Evolutionary conservation across 2,113 vertebrate genomes (phyloP).

Genomic region (Pseudonaja textilis): DNA sequence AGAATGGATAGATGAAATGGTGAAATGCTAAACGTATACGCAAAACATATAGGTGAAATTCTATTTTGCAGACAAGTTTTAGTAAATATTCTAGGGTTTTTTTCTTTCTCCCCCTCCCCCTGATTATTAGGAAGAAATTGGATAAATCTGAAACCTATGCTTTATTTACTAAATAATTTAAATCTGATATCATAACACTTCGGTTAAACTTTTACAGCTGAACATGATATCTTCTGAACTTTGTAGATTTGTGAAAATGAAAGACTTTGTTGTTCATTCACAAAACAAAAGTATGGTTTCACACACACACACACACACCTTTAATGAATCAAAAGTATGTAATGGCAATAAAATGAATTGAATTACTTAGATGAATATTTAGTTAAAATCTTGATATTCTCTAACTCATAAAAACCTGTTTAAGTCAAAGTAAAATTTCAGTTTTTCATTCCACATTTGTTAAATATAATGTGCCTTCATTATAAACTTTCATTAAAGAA

Average conservation of each 20-base stretch:
- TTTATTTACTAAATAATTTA: background rate
- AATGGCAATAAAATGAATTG: background rate
- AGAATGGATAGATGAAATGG: background rate
- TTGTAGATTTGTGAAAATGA: background rate
- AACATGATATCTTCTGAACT: background rate
- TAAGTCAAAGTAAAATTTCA: background rate
- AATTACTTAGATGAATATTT: background rate
- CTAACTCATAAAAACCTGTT: background rate
- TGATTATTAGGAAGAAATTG: background rate
- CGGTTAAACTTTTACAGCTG: background rate
- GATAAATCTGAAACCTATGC: background rate
- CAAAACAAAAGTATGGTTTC: background rate
- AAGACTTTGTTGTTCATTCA: background rate
- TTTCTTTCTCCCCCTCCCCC: accelerated
- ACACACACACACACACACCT: background rate
- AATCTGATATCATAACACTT: background rate
- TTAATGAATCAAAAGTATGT: background rate
- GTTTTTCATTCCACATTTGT: background rate
- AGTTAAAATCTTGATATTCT: background rate
- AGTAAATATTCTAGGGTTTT: background rate
- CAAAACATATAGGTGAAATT: background rate
- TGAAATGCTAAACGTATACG: background rate
- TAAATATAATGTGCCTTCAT: background rate
- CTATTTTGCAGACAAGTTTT: background rate
- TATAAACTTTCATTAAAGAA: background rate